These are phyloP conservation scores for Deroptyus accipitrinus DNA, from an alignment of 2,113 vertebrate genomes.

Conservation along the genomic window DNA sequence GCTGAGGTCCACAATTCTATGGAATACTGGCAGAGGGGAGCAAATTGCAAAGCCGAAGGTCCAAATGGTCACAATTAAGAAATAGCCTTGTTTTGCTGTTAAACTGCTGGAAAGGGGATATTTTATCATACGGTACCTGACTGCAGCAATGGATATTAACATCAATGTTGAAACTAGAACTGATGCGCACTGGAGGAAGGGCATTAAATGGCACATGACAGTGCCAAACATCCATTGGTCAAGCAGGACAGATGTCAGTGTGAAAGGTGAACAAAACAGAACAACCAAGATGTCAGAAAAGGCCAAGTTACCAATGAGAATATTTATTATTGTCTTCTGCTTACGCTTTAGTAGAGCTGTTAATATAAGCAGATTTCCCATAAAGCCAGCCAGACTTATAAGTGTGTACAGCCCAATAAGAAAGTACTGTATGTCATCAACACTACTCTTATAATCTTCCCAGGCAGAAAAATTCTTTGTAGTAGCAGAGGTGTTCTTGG, in stretches of 20 bases:
- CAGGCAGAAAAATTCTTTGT: slow-evolving; percentile 75
- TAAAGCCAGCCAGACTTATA: slow-evolving; percentile 81
- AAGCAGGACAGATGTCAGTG: slow-evolving; percentile 77
- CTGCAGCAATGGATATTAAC: slow-evolving; percentile 82
- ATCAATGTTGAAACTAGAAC: slow-evolving; percentile 84
- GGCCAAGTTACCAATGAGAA: slow-evolving; percentile 82
- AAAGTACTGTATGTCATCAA: slow-evolving; percentile 83
- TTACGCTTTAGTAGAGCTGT: slow-evolving; percentile 74
- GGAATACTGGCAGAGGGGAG: slow-evolving; percentile 82
- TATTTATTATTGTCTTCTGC: slow-evolving; percentile 81
- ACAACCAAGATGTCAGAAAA: slow-evolving; percentile 86
- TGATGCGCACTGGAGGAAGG: slow-evolving; percentile 81
- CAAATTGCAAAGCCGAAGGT: slow-evolving; percentile 77
- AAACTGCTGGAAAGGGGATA: slow-evolving; percentile 79
- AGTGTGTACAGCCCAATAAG: slow-evolving; percentile 83
- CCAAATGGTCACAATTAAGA: slow-evolving; percentile 76
- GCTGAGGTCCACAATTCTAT: slow-evolving; percentile 78
- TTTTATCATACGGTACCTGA: slow-evolving; percentile 83
- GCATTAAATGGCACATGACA: slow-evolving; percentile 81
- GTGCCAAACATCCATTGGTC: slow-evolving; percentile 84
- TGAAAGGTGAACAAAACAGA: slow-evolving; percentile 83
- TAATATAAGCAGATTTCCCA: slow-evolving; percentile 81
- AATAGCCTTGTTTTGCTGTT: slow-evolving; percentile 78
- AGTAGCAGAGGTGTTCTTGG: slow-evolving; percentile 62
- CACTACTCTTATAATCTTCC: slow-evolving; percentile 81